Conservation (phyloP, 2,797 vertebrate genomes). For the Sebastes reedi region DNA sequence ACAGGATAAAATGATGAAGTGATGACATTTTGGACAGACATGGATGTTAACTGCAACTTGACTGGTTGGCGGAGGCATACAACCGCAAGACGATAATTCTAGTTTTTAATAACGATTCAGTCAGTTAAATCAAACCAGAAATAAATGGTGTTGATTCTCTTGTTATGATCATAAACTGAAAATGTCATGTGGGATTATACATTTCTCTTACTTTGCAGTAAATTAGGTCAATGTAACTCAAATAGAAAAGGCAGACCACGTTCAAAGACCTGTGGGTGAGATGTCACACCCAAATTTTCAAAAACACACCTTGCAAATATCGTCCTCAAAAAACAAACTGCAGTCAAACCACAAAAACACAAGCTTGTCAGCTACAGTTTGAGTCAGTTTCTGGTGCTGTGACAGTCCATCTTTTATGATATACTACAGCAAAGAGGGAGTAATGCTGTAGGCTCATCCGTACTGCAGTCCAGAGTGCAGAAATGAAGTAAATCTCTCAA, state of each 20-base stretch:
- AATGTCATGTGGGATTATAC: neutral
- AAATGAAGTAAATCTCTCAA: slow-evolving; percentile 39
- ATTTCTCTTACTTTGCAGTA: neutral
- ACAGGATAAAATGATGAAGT: too few relatives aligned
- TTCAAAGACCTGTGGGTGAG: slow-evolving; percentile 15
- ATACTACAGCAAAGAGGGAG: neutral
- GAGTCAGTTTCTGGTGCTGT: slow-evolving; percentile 10
- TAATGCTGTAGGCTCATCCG: neutral
- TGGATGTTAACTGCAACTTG: too few relatives aligned
- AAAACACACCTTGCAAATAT: neutral
- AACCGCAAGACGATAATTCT: too few relatives aligned
- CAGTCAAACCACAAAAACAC: slow-evolving; percentile 12
- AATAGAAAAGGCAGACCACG: neutral
- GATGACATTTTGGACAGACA: too few relatives aligned
- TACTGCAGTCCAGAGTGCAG: slow-evolving; percentile 10
- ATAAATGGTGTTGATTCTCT: neutral
- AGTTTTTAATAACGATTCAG: neutral
- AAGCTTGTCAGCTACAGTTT: neutral
- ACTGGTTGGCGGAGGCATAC: too few relatives aligned
- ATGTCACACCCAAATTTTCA: neutral
- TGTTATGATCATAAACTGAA: neutral
- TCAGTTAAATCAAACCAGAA: neutral
- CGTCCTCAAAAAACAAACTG: slow-evolving; percentile 9
- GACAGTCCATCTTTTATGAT: slow-evolving; percentile 6
- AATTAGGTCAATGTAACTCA: slow-evolving; percentile 13